A percentile compares a stretch with the other conserved stretches of the same genome.
phyloP scores from a whole-genome alignment of 2,113 vertebrate genomes.

The Galemys pyrenaicus region DNA sequence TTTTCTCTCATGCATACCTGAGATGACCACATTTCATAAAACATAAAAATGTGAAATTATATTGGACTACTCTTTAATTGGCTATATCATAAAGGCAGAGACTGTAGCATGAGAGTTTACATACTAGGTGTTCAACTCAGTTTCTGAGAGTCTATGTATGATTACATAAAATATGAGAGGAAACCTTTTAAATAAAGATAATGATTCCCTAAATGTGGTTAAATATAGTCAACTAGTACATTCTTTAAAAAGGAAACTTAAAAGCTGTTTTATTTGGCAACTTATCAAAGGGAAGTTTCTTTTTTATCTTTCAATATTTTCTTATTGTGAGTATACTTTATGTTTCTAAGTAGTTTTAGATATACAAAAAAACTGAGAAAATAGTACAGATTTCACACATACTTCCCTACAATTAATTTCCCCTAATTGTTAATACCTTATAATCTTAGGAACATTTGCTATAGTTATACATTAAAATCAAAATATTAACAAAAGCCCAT shows the following conservation, averaged over 20 bases:
- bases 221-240: conserved; percentile 4
- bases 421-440: too few species aligned
- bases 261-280: conserved; percentile 8
- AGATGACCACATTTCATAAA: not conserved
- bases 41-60: conserved; percentile 25
- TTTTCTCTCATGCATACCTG: not conserved
- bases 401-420: too few species aligned
- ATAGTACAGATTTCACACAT: too few species aligned
- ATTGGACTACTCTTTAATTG: conserved; percentile 10
- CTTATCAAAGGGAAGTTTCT: not conserved
- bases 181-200: not conserved
- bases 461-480: too few species aligned
- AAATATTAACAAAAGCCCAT: too few species aligned
- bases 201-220: conserved; percentile 13
- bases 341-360: too few species aligned
- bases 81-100: conserved; percentile 13
- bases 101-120: not conserved
- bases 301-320: too few species aligned
- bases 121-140: not conserved
- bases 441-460: too few species aligned
- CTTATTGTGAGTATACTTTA: too few species aligned
- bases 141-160: not conserved
- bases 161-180: not conserved
- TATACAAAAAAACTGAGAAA: too few species aligned
- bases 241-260: not conserved